Conservation (phyloP, 1,140 invertebrate species). For the Scylla paramamosain region DNA sequence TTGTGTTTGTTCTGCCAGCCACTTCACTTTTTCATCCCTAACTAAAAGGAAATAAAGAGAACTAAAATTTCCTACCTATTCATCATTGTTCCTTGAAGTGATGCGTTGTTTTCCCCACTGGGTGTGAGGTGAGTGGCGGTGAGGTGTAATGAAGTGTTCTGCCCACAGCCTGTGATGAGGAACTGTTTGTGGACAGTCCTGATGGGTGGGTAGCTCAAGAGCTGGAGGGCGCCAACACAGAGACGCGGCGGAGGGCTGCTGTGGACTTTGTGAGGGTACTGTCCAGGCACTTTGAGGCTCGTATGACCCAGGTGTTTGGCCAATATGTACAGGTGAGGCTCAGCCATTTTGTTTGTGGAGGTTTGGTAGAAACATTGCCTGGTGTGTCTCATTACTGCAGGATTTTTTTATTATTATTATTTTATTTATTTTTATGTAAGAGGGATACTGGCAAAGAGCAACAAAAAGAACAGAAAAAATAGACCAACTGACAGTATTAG, state of each 20-base stretch:
- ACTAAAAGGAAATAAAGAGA: no score
- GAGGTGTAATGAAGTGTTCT: slow-evolving; percentile 62
- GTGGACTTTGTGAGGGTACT: slow-evolving; percentile 97
- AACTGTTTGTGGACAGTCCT: slow-evolving; percentile 98
- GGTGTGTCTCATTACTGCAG: no score
- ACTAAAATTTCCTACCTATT: no score
- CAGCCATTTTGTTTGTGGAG: neutral
- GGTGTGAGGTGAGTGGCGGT: slow-evolving; percentile 87
- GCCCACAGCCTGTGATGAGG: slow-evolving; percentile 91
- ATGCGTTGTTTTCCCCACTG: slow-evolving; percentile 81
- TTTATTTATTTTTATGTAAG: no score
- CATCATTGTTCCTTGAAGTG: no score
- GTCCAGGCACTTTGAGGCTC: slow-evolving; percentile 92
- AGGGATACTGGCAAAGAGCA: no score
- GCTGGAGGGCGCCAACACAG: slow-evolving; percentile 99
- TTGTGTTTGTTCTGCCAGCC: no score
- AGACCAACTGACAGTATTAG: no score
- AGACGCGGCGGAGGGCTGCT: slow-evolving; percentile 95
- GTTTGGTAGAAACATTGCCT: no score
- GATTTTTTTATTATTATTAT: no score
- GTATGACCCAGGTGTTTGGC: slow-evolving; percentile 96
- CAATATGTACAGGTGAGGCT: slow-evolving; percentile 87
- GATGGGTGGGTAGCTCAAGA: slow-evolving; percentile 98
- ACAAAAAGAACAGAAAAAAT: no score
- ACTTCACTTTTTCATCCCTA: no score